Evolutionary conservation across 1,140 invertebrate genomes (phyloP), one percentile per base, ranked within the genome.

Genomic region (Hylyphantes graminicola): DNA sequence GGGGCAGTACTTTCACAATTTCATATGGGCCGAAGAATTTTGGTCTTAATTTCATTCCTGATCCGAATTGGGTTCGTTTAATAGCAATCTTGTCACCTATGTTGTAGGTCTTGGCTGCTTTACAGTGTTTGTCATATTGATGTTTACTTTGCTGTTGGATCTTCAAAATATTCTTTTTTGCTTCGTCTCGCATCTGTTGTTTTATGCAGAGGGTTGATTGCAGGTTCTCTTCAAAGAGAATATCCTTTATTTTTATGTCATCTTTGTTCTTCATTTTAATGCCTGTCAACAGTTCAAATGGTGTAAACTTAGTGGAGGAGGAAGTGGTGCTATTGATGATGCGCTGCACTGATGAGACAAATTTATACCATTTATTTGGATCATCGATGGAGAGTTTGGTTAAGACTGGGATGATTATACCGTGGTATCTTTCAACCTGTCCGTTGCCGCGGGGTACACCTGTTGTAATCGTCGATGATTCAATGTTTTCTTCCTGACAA

Each of bases 241-340:
- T 8, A 7, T 57, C 15, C 57, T 74, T 74, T 0, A 57, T 21
- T 51, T 19, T 17, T 10, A 74, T 17, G 35, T 21, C n/a, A 17
- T 55, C 50, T 74, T 74, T 74, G 8, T 59, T 8, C 35, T 74
- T 74, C 54, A 74, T 57, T 55, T 74, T 57, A 2, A 57, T 19
- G 7, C 53, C 19, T 11, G n/a, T 74, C 59, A 74, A 57, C 19
- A 74, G 19, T n/a, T 74, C 15, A 19, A 74, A 55, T 53, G 72
- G 72, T 19, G 17, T 74, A 48, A 59, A 74, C 57, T 74, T 59
- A 3, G 53, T 57, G 15, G 12, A 13, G 15, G 17, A n/a, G 13
- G 72, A 53, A 11, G 51, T 74, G 2, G 54, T 59, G 17, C 17
- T 35, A 0, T 74, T 35, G 5, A 74, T 17, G 59, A 74, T 57